Percentiles rank a stretch among this genome's conserved stretches.
phyloP scores from a whole-genome alignment of 53 echinoderm and acorn worm species.

The Mesocentrotus franciscanus region DNA sequence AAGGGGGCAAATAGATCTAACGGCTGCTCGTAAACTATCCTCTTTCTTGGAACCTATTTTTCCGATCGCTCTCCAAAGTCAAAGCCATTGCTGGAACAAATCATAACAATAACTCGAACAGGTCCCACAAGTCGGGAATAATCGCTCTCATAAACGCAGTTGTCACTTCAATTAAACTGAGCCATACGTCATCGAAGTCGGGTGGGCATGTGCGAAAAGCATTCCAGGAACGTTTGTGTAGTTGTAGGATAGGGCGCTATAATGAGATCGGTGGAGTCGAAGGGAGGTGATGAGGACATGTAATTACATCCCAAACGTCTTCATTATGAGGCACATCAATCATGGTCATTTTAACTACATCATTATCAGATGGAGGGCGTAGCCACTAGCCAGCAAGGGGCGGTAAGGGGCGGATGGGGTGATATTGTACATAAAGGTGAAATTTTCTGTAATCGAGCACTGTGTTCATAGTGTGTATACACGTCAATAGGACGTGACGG shows the following conservation, averaged over 20 bases:
- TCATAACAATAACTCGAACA: slow-evolving; percentile 54
- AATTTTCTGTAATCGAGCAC: no score
- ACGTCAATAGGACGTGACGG: no score
- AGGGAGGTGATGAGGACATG: slow-evolving; percentile 32
- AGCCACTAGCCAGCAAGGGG: neutral
- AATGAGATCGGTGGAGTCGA: neutral
- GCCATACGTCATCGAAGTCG: slow-evolving; percentile 56
- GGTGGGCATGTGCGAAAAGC: slow-evolving; percentile 22
- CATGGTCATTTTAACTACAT: slow-evolving; percentile 52
- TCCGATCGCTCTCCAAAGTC: neutral
- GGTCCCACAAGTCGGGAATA: slow-evolving; percentile 64
- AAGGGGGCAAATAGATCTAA: neutral
- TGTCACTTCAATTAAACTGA: slow-evolving; percentile 48
- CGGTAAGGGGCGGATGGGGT: neutral
- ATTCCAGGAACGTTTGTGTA: slow-evolving; percentile 30
- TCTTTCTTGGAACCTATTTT: neutral
- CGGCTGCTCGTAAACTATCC: neutral
- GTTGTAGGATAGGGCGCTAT: neutral
- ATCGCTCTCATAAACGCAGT: slow-evolving; percentile 41
- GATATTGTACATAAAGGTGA: no score
- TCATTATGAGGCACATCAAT: slow-evolving; percentile 55
- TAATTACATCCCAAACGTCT: slow-evolving; percentile 47
- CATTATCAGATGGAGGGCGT: neutral
- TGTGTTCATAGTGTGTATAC: no score
- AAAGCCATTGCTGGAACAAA: slow-evolving; percentile 36